These are phyloP conservation scores for Drepanosiphum platanoidis DNA, from an alignment of 2,888 invertebrate species.

Conservation along the genomic window DNA sequence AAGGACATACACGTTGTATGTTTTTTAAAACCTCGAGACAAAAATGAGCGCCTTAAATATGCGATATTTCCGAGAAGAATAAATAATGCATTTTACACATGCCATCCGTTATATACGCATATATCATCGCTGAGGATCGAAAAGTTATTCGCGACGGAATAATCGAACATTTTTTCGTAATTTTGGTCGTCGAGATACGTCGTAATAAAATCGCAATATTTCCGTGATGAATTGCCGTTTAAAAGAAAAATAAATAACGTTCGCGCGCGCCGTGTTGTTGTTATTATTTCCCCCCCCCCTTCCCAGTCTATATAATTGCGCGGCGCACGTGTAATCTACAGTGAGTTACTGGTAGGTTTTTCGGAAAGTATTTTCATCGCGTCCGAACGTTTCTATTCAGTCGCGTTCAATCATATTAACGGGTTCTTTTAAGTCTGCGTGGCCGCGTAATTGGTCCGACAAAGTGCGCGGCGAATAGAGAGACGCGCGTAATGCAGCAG, in stretches of 20 bases:
- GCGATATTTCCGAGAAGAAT: constrained; percentile 2
- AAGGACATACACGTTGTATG: not conserved
- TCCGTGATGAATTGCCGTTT: not conserved
- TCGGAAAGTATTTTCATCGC: not conserved
- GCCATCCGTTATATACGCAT: not conserved
- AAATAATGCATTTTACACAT: not conserved
- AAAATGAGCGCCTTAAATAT: not conserved
- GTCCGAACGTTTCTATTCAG: not conserved
- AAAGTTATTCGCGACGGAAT: not conserved
- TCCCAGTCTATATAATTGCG: too few relatives aligned
- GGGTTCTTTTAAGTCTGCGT: not conserved
- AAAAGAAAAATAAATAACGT: not conserved
- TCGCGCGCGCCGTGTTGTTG: not conserved
- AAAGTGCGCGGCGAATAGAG: not conserved
- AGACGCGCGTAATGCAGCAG: constrained; percentile 4
- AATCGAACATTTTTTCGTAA: not conserved
- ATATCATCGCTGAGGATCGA: not conserved
- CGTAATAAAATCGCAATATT: not conserved
- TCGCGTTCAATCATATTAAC: constrained; percentile 40
- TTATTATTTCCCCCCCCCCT: too few relatives aligned
- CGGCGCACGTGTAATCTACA: constrained; percentile 8
- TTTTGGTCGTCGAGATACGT: not conserved
- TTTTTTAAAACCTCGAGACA: not conserved
- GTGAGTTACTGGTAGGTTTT: not conserved
- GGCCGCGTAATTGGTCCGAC: not conserved